These are phyloP conservation scores for Caenorhabditis angaria DNA, from an alignment of 2,888 invertebrate species.

Conservation along the genomic window DNA sequence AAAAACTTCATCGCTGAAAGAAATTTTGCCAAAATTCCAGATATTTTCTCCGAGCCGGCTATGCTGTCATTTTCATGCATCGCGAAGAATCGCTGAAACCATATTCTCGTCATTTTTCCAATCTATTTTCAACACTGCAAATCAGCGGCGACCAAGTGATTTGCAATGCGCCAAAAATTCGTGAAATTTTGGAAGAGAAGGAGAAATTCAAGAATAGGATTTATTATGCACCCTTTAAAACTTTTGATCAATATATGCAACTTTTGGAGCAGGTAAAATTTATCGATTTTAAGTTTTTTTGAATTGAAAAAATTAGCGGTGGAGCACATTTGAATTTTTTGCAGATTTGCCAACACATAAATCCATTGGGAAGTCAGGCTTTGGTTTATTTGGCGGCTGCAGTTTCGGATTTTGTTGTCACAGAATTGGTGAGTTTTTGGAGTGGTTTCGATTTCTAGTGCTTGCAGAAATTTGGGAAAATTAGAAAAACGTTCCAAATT, in stretches of 20 bases:
- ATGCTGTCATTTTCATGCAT: conserved; percentile 92
- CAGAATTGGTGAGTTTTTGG: conserved; percentile 74
- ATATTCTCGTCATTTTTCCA: conserved; percentile 84
- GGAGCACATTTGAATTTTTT: neutral
- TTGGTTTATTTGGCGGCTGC: conserved; percentile 96
- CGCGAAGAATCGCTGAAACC: conserved; percentile 89
- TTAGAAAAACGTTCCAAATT: no score
- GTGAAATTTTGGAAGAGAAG: conserved; percentile 37
- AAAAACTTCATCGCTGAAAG: neutral
- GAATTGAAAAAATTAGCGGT: neutral
- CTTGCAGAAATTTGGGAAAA: no score
- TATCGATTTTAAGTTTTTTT: no score
- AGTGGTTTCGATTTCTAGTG: no score
- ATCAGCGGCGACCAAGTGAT: conserved; percentile 40
- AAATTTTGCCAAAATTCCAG: conserved; percentile 59
- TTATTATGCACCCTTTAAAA: conserved; percentile 60
- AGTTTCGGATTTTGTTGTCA: conserved; percentile 98
- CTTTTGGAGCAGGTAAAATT: conserved; percentile 51
- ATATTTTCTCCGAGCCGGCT: conserved; percentile 84
- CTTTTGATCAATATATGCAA: conserved; percentile 63
- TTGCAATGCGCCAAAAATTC: conserved; percentile 29
- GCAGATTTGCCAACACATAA: conserved; percentile 46
- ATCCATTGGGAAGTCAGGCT: conserved; percentile 75
- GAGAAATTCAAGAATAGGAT: conserved; percentile 38
- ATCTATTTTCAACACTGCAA: conserved; percentile 56